Evolutionary conservation across 1,140 invertebrate species (phyloP).

Genomic region (Drosophila leontia): DNA sequence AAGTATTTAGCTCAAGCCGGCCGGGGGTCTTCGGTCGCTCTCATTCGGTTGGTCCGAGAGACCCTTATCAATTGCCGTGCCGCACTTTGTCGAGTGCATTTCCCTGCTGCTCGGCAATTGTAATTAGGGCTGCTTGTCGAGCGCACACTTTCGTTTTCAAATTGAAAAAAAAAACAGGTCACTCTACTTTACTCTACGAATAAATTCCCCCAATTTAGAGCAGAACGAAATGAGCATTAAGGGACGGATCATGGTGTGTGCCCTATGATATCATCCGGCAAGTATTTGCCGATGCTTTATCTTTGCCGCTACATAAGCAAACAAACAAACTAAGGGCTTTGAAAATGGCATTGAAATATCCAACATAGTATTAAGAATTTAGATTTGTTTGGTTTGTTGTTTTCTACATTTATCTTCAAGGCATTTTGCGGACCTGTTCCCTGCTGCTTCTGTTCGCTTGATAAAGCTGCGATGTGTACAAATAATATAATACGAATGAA

Average conservation of each 20-base stretch:
- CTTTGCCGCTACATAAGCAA: constrained; percentile 22
- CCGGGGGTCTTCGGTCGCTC: constrained; percentile 23
- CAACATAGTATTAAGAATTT: constrained; percentile 60
- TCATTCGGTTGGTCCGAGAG: neutral
- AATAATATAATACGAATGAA: constrained; percentile 28
- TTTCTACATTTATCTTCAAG: constrained; percentile 68
- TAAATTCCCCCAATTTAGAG: constrained; percentile 51
- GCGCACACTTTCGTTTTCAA: constrained; percentile 71
- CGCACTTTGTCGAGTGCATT: constrained; percentile 39
- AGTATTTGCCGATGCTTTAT: constrained; percentile 70
- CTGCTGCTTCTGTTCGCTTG: constrained; percentile 28
- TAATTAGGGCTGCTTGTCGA: constrained; percentile 54
- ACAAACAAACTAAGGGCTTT: constrained; percentile 20
- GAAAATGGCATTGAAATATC: constrained; percentile 56
- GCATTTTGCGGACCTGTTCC: constrained; percentile 47
- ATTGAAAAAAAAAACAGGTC: constrained; percentile 63
- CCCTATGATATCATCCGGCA: constrained; percentile 75
- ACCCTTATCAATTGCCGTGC: constrained; percentile 60
- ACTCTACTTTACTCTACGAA: constrained; percentile 17
- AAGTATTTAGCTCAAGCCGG: constrained; percentile 64
- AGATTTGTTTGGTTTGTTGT: constrained; percentile 4
- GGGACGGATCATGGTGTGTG: constrained; percentile 22
- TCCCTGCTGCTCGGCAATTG: constrained; percentile 25
- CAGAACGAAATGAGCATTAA: constrained; percentile 1
- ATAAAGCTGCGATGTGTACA: constrained; percentile 71